Evolutionary conservation across 2,888 invertebrate genomes (phyloP), one percentile per base, ranked within the genome.

Genomic region (Molorchus minor): DNA sequence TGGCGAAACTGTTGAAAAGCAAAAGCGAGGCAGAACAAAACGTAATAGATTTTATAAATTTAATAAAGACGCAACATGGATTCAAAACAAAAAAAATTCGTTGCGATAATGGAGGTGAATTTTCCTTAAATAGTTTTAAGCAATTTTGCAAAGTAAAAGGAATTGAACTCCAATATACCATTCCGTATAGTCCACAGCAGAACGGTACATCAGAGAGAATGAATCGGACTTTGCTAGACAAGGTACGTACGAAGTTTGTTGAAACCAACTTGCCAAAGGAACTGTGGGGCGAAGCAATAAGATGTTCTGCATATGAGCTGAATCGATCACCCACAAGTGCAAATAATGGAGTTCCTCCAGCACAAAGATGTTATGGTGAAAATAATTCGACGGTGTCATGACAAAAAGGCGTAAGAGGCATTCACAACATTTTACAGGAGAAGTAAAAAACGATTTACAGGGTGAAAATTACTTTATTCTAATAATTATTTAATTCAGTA

Each of bases 251-350:
- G 13, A 66, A 62, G 47, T 59, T 72, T 40, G 12, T 44, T 15
- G 62, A 71, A 30, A 63, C 67, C 19, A 65, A 67, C 36, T 30
- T 71, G 38, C 62, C 66, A 5, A 63, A 58, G 52, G 30, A 61
- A 41, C 44, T 68, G 13, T 71, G 71, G 70, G 66, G 67, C n/a
- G 67, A 68, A 58, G 69, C 66, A 16, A 49, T 71, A n/a, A n/a
- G n/a, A n/a, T n/a, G n/a, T n/a, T n/a, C n/a, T n/a, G n/a, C n/a
- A n/a, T n/a, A n/a, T n/a, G n/a, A n/a, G n/a, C n/a, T n/a, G n/a
- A n/a, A n/a, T n/a, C n/a, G n/a, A n/a, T n/a, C n/a, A n/a, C n/a
- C n/a, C n/a, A n/a, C n/a, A n/a, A n/a, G n/a, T n/a, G n/a, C n/a
- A n/a, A n/a, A n/a, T n/a, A n/a, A n/a, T n/a, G n/a, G n/a, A n/a